Evolutionary conservation across 2,888 invertebrate species (phyloP), one percentile per base, ranked within the genome.

Genomic region (Dryadula phaetusa): DNA sequence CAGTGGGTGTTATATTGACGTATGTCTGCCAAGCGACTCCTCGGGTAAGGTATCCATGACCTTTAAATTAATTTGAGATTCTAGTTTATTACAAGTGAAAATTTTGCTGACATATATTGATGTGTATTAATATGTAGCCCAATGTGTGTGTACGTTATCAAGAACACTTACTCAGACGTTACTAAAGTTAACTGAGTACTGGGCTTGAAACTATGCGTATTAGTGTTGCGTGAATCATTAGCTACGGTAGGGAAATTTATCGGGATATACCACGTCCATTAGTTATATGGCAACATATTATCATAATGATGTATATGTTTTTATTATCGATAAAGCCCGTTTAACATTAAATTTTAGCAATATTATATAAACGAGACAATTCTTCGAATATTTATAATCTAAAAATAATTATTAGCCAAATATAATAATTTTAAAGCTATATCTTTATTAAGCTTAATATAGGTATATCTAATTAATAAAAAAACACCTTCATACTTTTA

Each of bases 181-280:
- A 66, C 58, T 64, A 47, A 47, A 63, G 67, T 64, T 56, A 67
- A 70, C 64, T 56, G 61, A 64, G 34, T 61, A 37, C 47, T 64
- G 64, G 64, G 61, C 61, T 70, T 49, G 40, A 56, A 70, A 67
- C 64, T 64, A 69, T 63, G 60, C 60, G 67, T 61, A 64, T 70
- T 70, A 70, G 63, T 42, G 34, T 34, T 60, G 40, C 28, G 61
- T 70, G 66, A 61, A 61, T 69, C 69, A 70, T 67, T 70, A 64
- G 54, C 44, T 60, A 49, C 53, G 16, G 42, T 37, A 28, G 61
- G 49, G 54, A 56, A 61, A 62, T 69, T 49, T 63, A 56, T 63
- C 10, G 54, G 25, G 54, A 22, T 44, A 63, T 49, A 20, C 49
- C 58, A 53, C 28, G 46, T 56, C 28, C 32, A 69, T 69, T 66